Percentiles rank a stretch among this genome's conserved stretches.
Evolutionary conservation across 2,888 invertebrate species (phyloP).

Genomic region (Dynastes grantii): DNA sequence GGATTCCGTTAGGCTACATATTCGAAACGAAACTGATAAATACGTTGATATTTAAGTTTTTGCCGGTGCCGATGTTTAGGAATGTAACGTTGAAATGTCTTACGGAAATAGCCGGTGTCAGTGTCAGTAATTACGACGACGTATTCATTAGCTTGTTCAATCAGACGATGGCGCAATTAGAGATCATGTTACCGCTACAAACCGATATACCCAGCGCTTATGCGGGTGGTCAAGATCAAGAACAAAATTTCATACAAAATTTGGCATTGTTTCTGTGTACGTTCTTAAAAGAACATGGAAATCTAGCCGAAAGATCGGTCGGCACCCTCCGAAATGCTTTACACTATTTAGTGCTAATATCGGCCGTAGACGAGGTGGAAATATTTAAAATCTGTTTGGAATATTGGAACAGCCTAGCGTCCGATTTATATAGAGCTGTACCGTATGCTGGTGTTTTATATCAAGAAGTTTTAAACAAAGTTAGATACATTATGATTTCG

Average conservation of each 20-base stretch:
- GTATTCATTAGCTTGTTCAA: conserved; percentile 93
- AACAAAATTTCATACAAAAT: conserved; percentile 99
- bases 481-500: conserved; percentile 98
- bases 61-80: conserved; percentile 97
- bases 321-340: conserved; percentile 87
- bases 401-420: conserved; percentile 96
- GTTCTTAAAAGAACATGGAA: conserved; percentile 96
- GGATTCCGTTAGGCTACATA: conserved; percentile 99
- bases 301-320: conserved; percentile 87
- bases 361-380: conserved; percentile 99
- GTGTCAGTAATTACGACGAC: conserved; percentile 91
- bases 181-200: conserved; percentile 91
- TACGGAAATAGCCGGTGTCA: conserved; percentile 97
- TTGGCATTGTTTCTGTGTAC: conserved; percentile 97
- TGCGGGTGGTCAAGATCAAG: conserved; percentile 93
- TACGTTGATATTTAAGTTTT: conserved; percentile 95
- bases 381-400: conserved; percentile 99
- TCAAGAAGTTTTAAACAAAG: conserved; percentile 86
- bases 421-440: conserved; percentile 94
- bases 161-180: conserved; percentile 93
- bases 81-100: conserved; percentile 98
- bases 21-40: conserved; percentile 98
- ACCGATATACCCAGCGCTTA: conserved; percentile 97
- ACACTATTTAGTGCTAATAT: conserved; percentile 91
- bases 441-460: conserved; percentile 77